A percentile compares a stretch with the other conserved stretches of the same genome.
These are phyloP conservation scores for Sebastes taczanowskii DNA, from an alignment of 2,797 vertebrate species.

Conservation along the genomic window DNA sequence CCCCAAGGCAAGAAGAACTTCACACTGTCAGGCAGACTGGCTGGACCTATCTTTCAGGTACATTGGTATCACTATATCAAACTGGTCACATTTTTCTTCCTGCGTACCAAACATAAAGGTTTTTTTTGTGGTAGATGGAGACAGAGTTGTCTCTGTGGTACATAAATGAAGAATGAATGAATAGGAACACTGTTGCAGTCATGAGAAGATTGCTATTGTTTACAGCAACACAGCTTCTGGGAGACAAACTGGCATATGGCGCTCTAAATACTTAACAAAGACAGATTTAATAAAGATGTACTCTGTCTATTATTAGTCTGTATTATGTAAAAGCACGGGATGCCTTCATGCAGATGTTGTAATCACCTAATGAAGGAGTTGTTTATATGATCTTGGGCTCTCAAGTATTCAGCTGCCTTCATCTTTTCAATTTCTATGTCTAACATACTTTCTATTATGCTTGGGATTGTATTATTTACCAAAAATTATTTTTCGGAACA, in stretches of 20 bases:
- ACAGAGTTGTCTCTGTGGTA: not conserved
- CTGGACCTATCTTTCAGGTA: slow-evolving; percentile 97
- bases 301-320: not conserved
- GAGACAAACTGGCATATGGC: not conserved
- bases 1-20: slow-evolving; percentile 93
- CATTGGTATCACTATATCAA: not conserved
- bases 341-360: not conserved
- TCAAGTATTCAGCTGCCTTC: not conserved
- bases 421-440: not conserved
- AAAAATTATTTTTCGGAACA: not conserved
- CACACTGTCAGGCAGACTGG: slow-evolving; percentile 94
- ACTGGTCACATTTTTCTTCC: not conserved
- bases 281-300: not conserved
- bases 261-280: not conserved
- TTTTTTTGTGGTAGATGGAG: not conserved
- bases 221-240: too few relatives aligned
- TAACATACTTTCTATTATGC: not conserved
- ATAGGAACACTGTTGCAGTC: not conserved
- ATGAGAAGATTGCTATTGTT: not conserved
- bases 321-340: not conserved
- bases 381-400: not conserved
- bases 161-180: not conserved
- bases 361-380: not conserved
- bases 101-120: not conserved
- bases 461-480: not conserved